A percentile compares a stretch with the other conserved stretches of the same genome.
Evolutionary conservation across 2,113 vertebrate genomes (phyloP).

Genomic region (Thamnophis sirtalis): DNA sequence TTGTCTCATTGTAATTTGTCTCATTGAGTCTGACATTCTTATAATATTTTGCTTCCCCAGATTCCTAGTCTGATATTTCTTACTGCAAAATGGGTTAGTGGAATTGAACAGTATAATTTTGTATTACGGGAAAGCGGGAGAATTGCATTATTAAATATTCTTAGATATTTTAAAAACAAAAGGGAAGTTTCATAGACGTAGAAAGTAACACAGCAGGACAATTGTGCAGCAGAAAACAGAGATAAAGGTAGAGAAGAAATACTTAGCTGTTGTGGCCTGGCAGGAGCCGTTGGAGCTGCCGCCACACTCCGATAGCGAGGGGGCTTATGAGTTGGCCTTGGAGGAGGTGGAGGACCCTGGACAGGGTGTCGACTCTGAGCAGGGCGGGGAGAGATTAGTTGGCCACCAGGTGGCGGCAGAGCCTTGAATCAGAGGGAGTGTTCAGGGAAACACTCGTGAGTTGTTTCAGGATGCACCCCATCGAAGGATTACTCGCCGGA

Average conservation of each 20-base stretch:
- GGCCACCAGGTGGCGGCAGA: too few relatives aligned
- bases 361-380: too few relatives aligned
- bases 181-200: background rate
- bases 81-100: background rate
- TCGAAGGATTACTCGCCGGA: too few relatives aligned
- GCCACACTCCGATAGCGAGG: too few relatives aligned
- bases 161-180: background rate
- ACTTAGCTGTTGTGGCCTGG: too few relatives aligned
- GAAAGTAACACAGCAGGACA: background rate
- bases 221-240: background rate
- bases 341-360: too few relatives aligned
- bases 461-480: too few relatives aligned
- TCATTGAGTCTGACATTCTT: background rate
- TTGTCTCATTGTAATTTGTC: background rate
- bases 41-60: background rate
- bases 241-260: background rate
- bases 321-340: too few relatives aligned
- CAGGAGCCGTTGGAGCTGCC: too few relatives aligned
- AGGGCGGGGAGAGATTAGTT: too few relatives aligned
- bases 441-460: too few relatives aligned
- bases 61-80: background rate
- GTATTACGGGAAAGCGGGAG: background rate
- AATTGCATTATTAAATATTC: background rate
- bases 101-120: background rate
- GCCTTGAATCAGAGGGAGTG: too few relatives aligned